phyloP scores from a whole-genome alignment of 2,113 vertebrate genomes.

The Elaphurus davidianus region DNA sequence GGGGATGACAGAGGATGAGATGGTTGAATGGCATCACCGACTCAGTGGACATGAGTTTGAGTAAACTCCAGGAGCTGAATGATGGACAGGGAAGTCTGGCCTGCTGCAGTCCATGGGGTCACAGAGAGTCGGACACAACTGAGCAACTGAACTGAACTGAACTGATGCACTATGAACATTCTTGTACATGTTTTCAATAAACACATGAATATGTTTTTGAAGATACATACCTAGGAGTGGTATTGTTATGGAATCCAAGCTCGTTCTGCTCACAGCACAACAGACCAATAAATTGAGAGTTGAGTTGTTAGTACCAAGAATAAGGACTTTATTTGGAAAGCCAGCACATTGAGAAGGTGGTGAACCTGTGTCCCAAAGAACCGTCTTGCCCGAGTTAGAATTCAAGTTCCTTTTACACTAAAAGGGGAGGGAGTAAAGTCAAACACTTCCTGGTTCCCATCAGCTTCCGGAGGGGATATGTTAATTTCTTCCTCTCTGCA shows the following conservation, averaged over 20 bases:
- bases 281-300: not conserved
- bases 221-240: not conserved
- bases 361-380: not conserved
- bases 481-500: not conserved
- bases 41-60: not conserved
- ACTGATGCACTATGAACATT: not conserved
- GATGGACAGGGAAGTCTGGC: not conserved
- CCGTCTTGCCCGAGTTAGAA: not conserved
- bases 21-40: not conserved
- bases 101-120: not conserved
- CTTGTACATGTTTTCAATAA: not conserved
- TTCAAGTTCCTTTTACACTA: not conserved
- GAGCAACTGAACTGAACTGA: not conserved
- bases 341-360: not conserved
- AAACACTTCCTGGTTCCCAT: not conserved
- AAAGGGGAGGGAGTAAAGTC: not conserved
- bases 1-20: not conserved
- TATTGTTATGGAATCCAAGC: not conserved
- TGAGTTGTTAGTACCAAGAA: not conserved
- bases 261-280: not conserved
- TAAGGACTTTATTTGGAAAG: not conserved
- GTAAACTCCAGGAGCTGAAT: not conserved
- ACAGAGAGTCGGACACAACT: not conserved
- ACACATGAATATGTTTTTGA: not conserved
- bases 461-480: accelerated